Conservation (phyloP, 2,888 invertebrate species). For the Eueremaeus valkanovi region DNA sequence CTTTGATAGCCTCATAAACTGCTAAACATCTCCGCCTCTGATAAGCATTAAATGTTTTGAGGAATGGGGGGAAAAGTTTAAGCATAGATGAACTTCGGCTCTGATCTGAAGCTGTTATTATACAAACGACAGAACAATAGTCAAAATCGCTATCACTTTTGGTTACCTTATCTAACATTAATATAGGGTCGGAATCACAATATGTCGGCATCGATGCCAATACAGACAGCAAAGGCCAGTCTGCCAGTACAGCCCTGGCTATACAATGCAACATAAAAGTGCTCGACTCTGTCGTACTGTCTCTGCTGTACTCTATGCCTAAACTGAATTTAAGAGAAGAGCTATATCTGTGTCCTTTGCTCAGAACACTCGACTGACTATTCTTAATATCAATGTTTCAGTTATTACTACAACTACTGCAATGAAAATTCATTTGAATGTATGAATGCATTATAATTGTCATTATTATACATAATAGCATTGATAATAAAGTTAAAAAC, state of each 20-base stretch:
- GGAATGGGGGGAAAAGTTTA: constrained; percentile 16
- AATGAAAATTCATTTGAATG: constrained; percentile 30
- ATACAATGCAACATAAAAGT: not conserved
- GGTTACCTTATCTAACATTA: constrained; percentile 32
- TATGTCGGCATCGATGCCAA: not conserved
- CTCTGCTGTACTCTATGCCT: not conserved
- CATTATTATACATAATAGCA: constrained; percentile 5
- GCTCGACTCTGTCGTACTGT: not conserved
- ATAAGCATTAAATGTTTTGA: constrained; percentile 35
- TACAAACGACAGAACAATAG: constrained; percentile 36
- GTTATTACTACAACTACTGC: constrained; percentile 4
- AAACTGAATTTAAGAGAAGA: too few species aligned
- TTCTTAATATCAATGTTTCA: constrained; percentile 31
- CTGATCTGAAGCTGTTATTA: constrained; percentile 13
- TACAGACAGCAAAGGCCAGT: not conserved
- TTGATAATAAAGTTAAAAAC: constrained; percentile 30
- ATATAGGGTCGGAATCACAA: constrained; percentile 34
- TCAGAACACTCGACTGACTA: constrained; percentile 1
- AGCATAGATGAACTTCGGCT: constrained; percentile 25
- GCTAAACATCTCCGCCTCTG: constrained; percentile 12
- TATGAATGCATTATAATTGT: constrained; percentile 33
- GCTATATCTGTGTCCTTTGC: not conserved
- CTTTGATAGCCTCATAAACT: constrained; percentile 1
- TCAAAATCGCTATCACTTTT: constrained; percentile 29
- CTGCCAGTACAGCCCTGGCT: not conserved